Evolutionary conservation across 2,113 vertebrate species (phyloP).

Genomic region (Elephantulus edwardii): DNA sequence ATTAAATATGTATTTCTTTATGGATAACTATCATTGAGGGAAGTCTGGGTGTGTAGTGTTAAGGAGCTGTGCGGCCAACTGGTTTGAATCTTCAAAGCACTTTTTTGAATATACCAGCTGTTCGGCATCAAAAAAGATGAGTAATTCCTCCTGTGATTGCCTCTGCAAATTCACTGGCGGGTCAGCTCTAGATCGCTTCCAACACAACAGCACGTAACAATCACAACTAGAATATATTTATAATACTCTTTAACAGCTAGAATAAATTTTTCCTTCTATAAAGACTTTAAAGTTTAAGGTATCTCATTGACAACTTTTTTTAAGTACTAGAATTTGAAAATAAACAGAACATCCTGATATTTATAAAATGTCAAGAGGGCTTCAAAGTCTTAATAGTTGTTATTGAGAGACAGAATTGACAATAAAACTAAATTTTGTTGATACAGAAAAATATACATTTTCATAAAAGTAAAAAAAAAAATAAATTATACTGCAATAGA

Average conservation of each 20-base stretch:
- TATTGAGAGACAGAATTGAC: slow-evolving; percentile 29
- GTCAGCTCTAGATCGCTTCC: no score
- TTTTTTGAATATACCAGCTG: no score
- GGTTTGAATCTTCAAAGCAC: no score
- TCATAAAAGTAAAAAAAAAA: slow-evolving; percentile 1
- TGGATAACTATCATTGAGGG: neutral
- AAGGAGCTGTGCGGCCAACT: no score
- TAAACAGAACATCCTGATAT: neutral
- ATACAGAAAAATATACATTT: neutral
- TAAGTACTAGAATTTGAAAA: slow-evolving; percentile 42
- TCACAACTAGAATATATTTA: neutral
- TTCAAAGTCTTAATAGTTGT: slow-evolving; percentile 58
- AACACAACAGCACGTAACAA: neutral
- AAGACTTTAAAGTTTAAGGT: neutral
- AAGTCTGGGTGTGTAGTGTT: no score
- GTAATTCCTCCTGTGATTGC: no score
- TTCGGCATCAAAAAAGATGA: no score
- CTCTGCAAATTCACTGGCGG: no score
- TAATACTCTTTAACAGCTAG: neutral
- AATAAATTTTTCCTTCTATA: slow-evolving; percentile 20
- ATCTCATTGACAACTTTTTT: neutral
- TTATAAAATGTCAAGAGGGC: slow-evolving; percentile 33
- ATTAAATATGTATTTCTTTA: neutral
- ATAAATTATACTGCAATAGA: neutral
- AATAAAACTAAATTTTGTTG: slow-evolving; percentile 52